Evolutionary conservation across 2,797 vertebrate genomes (phyloP).

Genomic region (Myripristis murdjan): DNA sequence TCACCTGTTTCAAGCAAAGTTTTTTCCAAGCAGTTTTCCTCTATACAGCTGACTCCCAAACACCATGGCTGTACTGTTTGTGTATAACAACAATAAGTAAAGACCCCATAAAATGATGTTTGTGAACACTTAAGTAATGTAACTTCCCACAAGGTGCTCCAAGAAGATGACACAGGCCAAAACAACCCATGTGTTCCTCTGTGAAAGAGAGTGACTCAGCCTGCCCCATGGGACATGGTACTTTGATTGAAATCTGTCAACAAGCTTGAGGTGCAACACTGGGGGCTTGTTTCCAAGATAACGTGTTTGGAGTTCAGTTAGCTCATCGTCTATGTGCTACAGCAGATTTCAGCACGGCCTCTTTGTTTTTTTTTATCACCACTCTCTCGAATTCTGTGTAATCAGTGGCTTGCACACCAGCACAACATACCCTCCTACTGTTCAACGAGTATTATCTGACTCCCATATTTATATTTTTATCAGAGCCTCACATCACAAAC

Average conservation of each 20-base stretch:
- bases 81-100: background rate
- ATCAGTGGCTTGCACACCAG: background rate
- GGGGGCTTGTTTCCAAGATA: conserved; percentile 38
- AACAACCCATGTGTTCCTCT: background rate
- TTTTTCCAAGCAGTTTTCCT: background rate
- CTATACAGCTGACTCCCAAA: too few species aligned
- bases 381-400: background rate
- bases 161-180: too few species aligned
- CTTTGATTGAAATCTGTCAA: conserved; percentile 45
- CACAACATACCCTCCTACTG: background rate
- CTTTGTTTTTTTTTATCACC: conserved; percentile 9
- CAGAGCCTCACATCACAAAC: too few species aligned
- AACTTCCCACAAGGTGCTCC: too few species aligned
- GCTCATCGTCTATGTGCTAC: conserved; percentile 14
- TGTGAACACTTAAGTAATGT: too few species aligned
- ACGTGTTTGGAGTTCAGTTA: conserved; percentile 16
- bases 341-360: background rate
- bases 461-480: background rate
- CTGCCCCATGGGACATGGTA: background rate
- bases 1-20: conserved; percentile 8
- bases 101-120: too few species aligned
- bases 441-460: background rate
- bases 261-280: conserved; percentile 29
- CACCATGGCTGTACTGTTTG: background rate
- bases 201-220: background rate